These are phyloP conservation scores for Ailuropoda melanoleuca DNA, from an alignment of 2,113 vertebrate species.

Conservation along the genomic window DNA sequence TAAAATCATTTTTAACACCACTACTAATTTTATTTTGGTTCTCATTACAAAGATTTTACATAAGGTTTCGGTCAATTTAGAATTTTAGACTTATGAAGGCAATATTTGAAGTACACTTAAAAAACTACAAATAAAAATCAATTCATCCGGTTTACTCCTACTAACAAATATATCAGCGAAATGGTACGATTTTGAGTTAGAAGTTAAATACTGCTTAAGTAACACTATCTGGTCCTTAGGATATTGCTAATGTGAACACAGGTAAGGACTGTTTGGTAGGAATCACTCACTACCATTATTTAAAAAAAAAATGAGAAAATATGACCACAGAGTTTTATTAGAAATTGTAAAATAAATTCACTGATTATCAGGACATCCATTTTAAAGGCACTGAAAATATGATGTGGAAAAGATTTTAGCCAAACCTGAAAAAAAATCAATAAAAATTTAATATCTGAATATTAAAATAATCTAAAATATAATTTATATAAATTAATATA, in stretches of 20 bases:
- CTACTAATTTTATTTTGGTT: background rate
- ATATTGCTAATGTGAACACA: background rate
- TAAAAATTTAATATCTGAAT: background rate
- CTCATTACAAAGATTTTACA: background rate
- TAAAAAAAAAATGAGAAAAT: background rate
- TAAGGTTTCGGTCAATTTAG: background rate
- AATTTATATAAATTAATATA: background rate
- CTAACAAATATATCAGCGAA: background rate
- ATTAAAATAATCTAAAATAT: conserved; percentile 14
- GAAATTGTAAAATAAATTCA: conserved; percentile 5
- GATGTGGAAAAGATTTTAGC: background rate
- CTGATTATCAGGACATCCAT: background rate
- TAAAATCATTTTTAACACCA: background rate
- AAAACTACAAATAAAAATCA: background rate
- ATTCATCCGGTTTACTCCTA: background rate
- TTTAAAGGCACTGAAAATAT: background rate
- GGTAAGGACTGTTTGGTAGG: background rate
- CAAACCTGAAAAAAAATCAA: background rate
- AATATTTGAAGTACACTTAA: background rate
- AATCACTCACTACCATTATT: background rate
- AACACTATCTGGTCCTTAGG: background rate
- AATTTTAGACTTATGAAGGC: background rate
- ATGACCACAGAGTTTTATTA: background rate
- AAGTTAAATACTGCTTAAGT: background rate
- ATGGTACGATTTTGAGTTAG: background rate